Evolutionary conservation across 1,140 invertebrate genomes (phyloP), one percentile per base, ranked within the genome.

Genomic region (Drosophila teissieri): DNA sequence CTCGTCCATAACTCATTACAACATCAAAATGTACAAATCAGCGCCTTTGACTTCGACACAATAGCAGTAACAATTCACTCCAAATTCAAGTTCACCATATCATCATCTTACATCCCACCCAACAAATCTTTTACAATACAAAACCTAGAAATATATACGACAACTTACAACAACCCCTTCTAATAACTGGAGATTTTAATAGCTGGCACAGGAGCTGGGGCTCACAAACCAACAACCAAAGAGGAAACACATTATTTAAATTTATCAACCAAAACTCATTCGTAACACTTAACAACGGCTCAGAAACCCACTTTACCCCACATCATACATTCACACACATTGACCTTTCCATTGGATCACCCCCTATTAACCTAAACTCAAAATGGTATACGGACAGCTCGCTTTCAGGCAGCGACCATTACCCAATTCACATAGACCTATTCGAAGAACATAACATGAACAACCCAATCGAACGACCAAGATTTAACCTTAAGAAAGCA

Each of bases 1-100:
- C 31, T 34, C 5, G 6, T 10, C 1, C 10, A 34, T 10, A 34
- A 34, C 6, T 63, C 58, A 15, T 27, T 69, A 48, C 36, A 62
- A 64, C 60, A 61, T 34, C 24, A 76, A 49, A 39, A 14, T 19
- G 39, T 56, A 36, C 31, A 22, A 12, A 14, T 19, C 31, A 54
- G 24, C 14, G 37, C 58, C 10, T 27, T 42, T 14, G 55, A 73
- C 39, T 54, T 72, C 27, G 53, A 63, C 42, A 51, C 34, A 48
- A 52, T 65, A 45, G 61, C 62, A 54, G 44, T 73, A 48, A 54
- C n/a, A 65, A 22, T 65, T 7, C 24, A 73, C 22, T 60, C 55
- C 49, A 73, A 73, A 55, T 40, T 45, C 14, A 61, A 51, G 34
- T 63, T 63, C 34, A 45, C 44, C 7, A 58, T 57, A n/a, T 10